phyloP scores from a whole-genome alignment of 2,797 vertebrate species.

The Alauda arvensis region DNA sequence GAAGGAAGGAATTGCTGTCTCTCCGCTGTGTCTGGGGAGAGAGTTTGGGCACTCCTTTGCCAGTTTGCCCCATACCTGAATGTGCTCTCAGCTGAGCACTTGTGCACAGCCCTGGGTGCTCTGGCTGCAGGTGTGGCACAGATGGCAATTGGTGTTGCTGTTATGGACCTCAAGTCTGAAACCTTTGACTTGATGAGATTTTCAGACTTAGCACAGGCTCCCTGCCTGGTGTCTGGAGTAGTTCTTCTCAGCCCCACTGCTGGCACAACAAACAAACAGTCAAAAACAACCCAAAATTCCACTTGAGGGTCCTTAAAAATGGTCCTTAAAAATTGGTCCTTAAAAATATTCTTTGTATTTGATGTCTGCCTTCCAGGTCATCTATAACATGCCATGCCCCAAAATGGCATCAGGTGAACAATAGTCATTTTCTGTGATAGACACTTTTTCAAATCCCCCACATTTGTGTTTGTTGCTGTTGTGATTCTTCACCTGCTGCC shows the following conservation, averaged over 20 bases:
- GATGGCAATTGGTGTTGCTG: not conserved
- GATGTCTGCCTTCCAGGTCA: not conserved
- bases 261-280: not conserved
- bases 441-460: not conserved
- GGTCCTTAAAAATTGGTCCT: not conserved
- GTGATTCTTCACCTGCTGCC: slow-evolving; percentile 54
- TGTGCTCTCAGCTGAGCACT: accelerated
- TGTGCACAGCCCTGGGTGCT: accelerated
- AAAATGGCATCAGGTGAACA: not conserved
- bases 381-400: not conserved
- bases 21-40: not conserved
- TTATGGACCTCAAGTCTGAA: not conserved
- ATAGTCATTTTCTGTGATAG: slow-evolving; percentile 5
- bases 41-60: not conserved
- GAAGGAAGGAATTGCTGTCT: not conserved
- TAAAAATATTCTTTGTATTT: not conserved
- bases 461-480: slow-evolving; percentile 57
- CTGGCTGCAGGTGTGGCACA: not conserved
- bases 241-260: not conserved
- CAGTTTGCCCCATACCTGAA: accelerated
- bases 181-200: not conserved
- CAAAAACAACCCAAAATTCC: not conserved
- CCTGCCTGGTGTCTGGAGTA: not conserved
- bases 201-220: not conserved
- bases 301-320: not conserved